Evolutionary conservation across 1,140 invertebrate species (phyloP).

Genomic region (Eubasilissa regina): DNA sequence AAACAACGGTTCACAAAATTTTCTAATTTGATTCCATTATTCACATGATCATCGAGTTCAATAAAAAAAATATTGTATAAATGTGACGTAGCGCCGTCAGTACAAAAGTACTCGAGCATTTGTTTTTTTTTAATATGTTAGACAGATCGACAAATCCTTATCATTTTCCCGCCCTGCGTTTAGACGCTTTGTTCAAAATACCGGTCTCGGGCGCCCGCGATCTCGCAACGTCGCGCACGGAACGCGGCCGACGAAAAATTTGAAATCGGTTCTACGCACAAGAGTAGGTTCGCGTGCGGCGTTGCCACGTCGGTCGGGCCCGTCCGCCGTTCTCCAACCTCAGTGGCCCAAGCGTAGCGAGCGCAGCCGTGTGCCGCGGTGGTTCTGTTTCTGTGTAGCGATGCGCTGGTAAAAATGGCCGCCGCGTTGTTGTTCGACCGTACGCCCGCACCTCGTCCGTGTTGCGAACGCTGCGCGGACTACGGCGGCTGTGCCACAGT

Average conservation of each 20-base stretch:
- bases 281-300: constrained; percentile 15
- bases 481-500: constrained; percentile 32
- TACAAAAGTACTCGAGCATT: too few relatives aligned
- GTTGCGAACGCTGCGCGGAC: constrained; percentile 37
- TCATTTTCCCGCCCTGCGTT: constrained; percentile 15
- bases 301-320: constrained; percentile 44
- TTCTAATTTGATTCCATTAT: too few relatives aligned
- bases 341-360: constrained; percentile 47
- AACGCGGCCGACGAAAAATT: constrained; percentile 34
- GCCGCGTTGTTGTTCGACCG: constrained; percentile 40
- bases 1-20: too few relatives aligned
- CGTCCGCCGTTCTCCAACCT: constrained; percentile 22
- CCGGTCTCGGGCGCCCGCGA: background rate
- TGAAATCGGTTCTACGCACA: background rate
- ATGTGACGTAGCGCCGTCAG: too few relatives aligned
- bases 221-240: constrained; percentile 33
- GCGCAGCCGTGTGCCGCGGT: constrained; percentile 39
- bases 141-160: background rate
- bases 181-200: background rate
- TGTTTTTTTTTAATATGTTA: background rate
- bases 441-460: constrained; percentile 40
- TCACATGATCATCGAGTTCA: too few relatives aligned
- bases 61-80: too few relatives aligned
- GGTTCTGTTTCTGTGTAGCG: constrained; percentile 26
- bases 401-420: constrained; percentile 40